Conservation (phyloP, 2,888 invertebrate genomes). For the Hypolimnas misippus region DNA sequence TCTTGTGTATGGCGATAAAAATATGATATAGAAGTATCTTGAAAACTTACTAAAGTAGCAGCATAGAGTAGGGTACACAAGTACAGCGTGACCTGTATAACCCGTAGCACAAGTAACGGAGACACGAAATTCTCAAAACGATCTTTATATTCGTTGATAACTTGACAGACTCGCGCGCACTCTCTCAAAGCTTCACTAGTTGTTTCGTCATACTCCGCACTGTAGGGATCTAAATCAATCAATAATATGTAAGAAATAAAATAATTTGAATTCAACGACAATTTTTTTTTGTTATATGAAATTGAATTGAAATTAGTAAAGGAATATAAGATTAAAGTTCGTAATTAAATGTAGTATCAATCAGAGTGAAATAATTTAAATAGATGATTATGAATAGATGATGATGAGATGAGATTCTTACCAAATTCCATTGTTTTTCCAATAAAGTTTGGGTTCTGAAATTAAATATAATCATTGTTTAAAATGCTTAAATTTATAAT, state of each 20-base stretch:
- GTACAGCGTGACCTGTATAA: constrained; percentile 73
- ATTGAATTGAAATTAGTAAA: too few species aligned
- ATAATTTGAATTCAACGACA: too few species aligned
- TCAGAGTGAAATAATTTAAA: too few species aligned
- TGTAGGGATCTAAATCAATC: constrained; percentile 72
- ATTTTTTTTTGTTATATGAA: too few species aligned
- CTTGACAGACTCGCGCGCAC: constrained; percentile 61
- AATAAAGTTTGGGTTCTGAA: neutral
- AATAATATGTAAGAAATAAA: too few species aligned
- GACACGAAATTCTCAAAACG: constrained; percentile 69
- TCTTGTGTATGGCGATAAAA: too few species aligned
- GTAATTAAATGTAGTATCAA: too few species aligned
- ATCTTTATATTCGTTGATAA: constrained; percentile 54
- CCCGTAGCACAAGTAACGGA: constrained; percentile 66
- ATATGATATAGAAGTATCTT: too few species aligned
- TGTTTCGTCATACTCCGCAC: constrained; percentile 52
- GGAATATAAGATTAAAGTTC: too few species aligned
- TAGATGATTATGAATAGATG: too few species aligned
- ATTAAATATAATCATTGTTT: too few species aligned
- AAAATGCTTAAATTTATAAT: too few species aligned
- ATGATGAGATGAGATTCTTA: constrained; percentile 39
- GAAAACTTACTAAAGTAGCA: constrained; percentile 66
- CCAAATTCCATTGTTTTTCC: constrained; percentile 51
- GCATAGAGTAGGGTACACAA: constrained; percentile 71
- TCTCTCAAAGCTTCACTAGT: constrained; percentile 60